Evolutionary conservation across 2,888 invertebrate genomes (phyloP).

Genomic region (Leucophora obtusa): DNA sequence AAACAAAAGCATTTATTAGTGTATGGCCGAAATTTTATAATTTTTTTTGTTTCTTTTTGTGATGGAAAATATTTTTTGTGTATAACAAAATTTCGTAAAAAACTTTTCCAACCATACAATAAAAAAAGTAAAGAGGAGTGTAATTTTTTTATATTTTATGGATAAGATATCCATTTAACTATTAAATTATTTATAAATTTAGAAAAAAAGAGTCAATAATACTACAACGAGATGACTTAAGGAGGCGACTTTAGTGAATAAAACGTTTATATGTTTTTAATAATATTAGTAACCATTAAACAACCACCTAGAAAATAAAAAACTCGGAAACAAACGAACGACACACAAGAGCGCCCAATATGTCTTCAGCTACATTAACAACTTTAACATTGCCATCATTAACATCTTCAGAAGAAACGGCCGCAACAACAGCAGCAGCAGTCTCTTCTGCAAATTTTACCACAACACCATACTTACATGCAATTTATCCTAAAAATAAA

Average conservation of each 20-base stretch:
- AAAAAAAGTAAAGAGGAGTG: constrained; percentile 45
- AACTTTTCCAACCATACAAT: constrained; percentile 58
- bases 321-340: constrained; percentile 4
- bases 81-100: constrained; percentile 62
- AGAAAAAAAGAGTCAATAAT: constrained; percentile 8
- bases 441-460: constrained; percentile 15
- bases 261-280: constrained; percentile 56
- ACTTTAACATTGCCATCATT: constrained; percentile 43
- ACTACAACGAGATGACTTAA: constrained; percentile 49
- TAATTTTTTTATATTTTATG: constrained; percentile 44
- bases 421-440: constrained; percentile 24
- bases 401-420: constrained; percentile 13
- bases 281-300: constrained; percentile 56
- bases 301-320: constrained; percentile 58
- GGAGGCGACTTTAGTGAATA: constrained; percentile 3
- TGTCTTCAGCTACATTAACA: constrained; percentile 49
- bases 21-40: constrained; percentile 38
- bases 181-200: constrained; percentile 19
- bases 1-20: constrained; percentile 40
- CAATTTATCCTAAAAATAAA: constrained; percentile 63
- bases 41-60: constrained; percentile 58
- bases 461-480: constrained; percentile 60
- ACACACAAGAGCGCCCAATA: constrained; percentile 54
- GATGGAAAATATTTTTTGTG: constrained; percentile 62
- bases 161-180: constrained; percentile 19